Conservation (phyloP, 2,797 vertebrate genomes). For the Poecile montanus region DNA sequence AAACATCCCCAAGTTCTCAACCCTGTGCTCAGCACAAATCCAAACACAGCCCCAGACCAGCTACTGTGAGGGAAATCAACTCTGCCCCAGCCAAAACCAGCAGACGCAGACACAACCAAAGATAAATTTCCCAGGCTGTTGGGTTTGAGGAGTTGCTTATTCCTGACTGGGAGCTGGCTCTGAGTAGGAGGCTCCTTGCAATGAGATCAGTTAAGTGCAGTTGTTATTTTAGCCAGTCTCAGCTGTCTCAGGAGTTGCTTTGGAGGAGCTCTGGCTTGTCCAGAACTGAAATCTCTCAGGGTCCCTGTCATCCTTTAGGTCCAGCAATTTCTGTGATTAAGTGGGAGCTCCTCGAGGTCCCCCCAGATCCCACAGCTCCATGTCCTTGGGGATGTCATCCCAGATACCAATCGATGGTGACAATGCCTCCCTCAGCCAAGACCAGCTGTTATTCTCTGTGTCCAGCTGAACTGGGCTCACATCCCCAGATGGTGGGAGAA, state of each 20-base stretch:
- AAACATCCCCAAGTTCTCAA: not conserved
- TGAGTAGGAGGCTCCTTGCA: not conserved
- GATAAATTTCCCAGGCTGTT: not conserved
- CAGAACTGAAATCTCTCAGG: not conserved
- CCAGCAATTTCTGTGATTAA: not conserved
- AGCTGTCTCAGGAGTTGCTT: not conserved
- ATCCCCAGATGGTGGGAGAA: not conserved
- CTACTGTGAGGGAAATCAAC: not conserved
- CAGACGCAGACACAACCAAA: not conserved
- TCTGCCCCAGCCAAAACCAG: slow-evolving; percentile 5
- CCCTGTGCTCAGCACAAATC: not conserved
- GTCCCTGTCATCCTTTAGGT: not conserved
- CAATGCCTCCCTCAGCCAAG: not conserved
- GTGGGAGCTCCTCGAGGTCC: not conserved
- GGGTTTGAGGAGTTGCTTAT: not conserved
- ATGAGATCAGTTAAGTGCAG: not conserved
- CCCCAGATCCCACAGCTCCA: not conserved
- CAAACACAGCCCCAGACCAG: not conserved
- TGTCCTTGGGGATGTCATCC: not conserved
- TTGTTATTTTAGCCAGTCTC: not conserved
- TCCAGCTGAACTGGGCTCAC: not conserved
- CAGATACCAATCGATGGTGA: not conserved
- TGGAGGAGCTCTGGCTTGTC: not conserved
- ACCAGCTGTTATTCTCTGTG: not conserved
- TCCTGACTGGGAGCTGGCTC: not conserved